Conservation (phyloP, 2,888 invertebrate genomes). For the Callyntrura sp. region DNA sequence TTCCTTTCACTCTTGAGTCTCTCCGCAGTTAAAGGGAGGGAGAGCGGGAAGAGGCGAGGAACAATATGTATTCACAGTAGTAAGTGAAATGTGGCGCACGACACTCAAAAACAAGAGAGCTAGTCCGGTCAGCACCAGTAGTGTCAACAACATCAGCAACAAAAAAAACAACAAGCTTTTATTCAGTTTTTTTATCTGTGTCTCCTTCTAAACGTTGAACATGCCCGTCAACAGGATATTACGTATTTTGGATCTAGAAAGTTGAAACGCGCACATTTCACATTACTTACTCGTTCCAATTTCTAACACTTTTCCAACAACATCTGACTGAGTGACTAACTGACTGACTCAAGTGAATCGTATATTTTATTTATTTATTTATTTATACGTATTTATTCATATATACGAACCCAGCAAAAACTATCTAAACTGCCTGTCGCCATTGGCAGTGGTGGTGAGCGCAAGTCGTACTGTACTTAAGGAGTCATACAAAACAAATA, state of each 20-base stretch:
- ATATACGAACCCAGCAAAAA: background rate
- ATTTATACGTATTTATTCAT: background rate
- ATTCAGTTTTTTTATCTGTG: constrained; percentile 32
- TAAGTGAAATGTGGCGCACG: background rate
- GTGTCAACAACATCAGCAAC: constrained; percentile 32
- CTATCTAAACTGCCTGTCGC: background rate
- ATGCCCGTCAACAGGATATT: constrained; percentile 18
- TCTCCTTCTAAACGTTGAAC: background rate
- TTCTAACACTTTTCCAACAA: constrained; percentile 13
- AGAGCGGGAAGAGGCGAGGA: background rate
- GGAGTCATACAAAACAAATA: background rate
- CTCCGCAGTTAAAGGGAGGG: too few species aligned
- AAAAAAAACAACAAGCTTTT: constrained; percentile 20
- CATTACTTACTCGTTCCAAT: constrained; percentile 23
- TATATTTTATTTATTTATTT: background rate
- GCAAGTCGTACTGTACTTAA: background rate
- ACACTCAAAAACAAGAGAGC: background rate
- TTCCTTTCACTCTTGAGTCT: constrained; percentile 2
- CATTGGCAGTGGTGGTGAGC: background rate
- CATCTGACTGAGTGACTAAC: constrained; percentile 25
- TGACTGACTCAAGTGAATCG: background rate
- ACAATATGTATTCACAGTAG: background rate
- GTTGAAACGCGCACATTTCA: background rate
- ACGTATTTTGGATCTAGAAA: constrained; percentile 3
- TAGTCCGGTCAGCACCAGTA: constrained; percentile 17